Base-by-base conservation (phyloP, 2,888 invertebrate genomes). In the Caenorhabditis becei region DNA sequence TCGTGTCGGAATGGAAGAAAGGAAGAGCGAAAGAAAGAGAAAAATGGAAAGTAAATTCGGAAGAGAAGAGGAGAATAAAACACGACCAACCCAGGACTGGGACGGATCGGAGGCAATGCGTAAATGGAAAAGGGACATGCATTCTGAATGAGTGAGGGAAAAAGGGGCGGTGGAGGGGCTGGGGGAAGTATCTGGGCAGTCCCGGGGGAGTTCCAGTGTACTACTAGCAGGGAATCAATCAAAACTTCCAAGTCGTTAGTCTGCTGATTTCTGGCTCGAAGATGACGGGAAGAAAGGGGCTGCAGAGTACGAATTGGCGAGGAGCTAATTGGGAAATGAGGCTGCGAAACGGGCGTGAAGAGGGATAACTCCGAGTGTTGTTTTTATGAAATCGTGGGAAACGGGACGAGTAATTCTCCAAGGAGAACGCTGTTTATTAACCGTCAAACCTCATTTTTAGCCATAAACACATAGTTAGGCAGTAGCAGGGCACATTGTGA, bases 41-140 rank as follows among this genome's bases (percentile, higher is more conserved):
- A 53, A 37, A 53, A 41, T 41, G 35, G 47, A 65, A 58, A 59
- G 65, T 65, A 65, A 74, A 58, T 65, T 58, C 41, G 47, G 32
- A 20, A 20, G 49, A 62, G 66, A 35, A 24, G 44, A n/a, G 41
- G 44, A 18, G 53, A 58, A 66, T 49, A 75, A 67, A 61, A 75
- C 59, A 66, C 26, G 8, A 16, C 11, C 66, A 37, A 18, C 18
- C 41, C 18, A 47, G 44, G 32, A 54, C 18, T 37, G 61, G 26
- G 24, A 44, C 51, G 53, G 47, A 51, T 49, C 56, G 54, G 63
- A 56, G 28, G 49, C 49, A 65, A 51, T 47, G 65, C 58, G 74
- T 65, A 74, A 74, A 65, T 65, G 65, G 66, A 75, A 61, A 66
- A 66, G 66, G 66, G 75, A 75, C 75, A 75, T 75, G 75, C 75